These are phyloP conservation scores for Geococcyx californianus DNA, from an alignment of 2,113 vertebrate species.

Conservation along the genomic window DNA sequence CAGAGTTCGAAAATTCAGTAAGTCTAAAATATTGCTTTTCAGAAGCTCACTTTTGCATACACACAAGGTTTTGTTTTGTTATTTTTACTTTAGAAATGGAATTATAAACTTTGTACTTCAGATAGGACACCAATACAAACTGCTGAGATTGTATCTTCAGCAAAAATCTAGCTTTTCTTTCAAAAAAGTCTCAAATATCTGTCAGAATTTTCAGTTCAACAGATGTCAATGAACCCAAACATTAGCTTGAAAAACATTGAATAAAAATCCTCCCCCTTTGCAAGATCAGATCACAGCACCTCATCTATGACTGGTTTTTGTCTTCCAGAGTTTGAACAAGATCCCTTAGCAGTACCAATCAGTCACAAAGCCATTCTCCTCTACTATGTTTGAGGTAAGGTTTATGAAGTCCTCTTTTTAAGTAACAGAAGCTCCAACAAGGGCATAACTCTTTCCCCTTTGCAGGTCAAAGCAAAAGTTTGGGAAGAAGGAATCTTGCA, in stretches of 20 bases:
- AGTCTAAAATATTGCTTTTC: not conserved
- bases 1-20: slow-evolving; percentile 1
- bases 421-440: not conserved
- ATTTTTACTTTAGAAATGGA: not conserved
- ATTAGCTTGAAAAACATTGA: not conserved
- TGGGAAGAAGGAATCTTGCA: not conserved
- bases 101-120: not conserved
- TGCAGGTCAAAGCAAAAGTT: not conserved
- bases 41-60: not conserved
- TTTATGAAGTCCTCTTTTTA: not conserved
- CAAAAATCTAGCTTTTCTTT: not conserved
- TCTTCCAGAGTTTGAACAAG: not conserved
- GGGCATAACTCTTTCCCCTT: not conserved
- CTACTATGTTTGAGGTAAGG: not conserved
- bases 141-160: not conserved
- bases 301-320: not conserved
- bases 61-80: not conserved
- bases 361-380: not conserved
- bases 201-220: not conserved
- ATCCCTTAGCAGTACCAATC: not conserved
- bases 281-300: not conserved
- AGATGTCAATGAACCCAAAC: not conserved
- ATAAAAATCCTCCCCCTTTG: not conserved
- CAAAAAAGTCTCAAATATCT: not conserved
- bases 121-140: not conserved